These are phyloP conservation scores for Leptinotarsa undecemlineata DNA, from an alignment of 1,140 invertebrate species.

Conservation along the genomic window DNA sequence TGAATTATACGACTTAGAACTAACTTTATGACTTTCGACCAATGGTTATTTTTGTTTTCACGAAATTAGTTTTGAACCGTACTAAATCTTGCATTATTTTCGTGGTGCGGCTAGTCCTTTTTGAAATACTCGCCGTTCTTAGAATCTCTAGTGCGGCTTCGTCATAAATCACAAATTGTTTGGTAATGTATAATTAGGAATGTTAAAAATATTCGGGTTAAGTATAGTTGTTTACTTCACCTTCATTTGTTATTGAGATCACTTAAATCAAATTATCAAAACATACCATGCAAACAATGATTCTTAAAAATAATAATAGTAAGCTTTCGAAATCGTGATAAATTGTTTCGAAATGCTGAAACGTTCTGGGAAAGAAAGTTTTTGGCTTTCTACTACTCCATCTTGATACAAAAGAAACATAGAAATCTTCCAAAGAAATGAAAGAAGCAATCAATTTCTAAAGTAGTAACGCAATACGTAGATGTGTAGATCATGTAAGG, in stretches of 20 bases:
- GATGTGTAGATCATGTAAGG: no score
- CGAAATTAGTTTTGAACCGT: slow-evolving; percentile 10
- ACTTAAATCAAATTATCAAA: no score
- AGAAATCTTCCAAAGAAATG: no score
- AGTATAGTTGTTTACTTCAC: background rate
- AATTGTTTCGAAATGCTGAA: no score
- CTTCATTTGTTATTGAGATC: slow-evolving; percentile 4
- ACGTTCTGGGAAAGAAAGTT: no score
- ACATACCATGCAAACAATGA: no score
- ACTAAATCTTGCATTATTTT: slow-evolving; percentile 6
- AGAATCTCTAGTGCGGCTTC: background rate
- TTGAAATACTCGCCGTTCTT: background rate
- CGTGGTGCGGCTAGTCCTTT: slow-evolving; percentile 15
- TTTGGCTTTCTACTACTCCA: no score
- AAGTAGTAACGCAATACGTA: no score
- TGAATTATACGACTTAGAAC: slow-evolving; percentile 10
- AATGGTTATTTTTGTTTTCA: slow-evolving; percentile 15
- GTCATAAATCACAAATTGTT: background rate
- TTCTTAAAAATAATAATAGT: no score
- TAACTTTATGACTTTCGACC: slow-evolving; percentile 18
- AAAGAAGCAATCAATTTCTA: no score
- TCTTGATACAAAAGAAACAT: no score
- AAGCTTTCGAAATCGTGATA: no score
- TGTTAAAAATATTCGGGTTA: background rate
- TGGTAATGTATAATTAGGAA: slow-evolving; percentile 1